These are phyloP conservation scores for Drosophila bocki DNA, from an alignment of 1,140 invertebrate genomes.

Conservation along the genomic window DNA sequence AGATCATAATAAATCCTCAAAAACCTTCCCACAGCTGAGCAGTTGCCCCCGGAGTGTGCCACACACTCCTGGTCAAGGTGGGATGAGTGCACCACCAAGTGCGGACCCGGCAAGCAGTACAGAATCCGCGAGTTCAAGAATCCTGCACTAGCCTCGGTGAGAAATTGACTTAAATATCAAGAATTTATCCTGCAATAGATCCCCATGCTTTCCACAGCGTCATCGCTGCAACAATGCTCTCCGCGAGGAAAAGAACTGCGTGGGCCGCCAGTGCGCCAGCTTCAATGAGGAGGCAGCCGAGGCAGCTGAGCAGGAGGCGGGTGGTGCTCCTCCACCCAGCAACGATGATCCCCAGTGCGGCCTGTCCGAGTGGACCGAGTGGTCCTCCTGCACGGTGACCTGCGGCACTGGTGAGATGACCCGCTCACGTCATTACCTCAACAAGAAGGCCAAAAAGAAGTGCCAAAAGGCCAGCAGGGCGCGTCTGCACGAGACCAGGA, in stretches of 20 bases:
- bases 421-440: conserved; percentile 69
- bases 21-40: conserved; percentile 49
- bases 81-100: conserved; percentile 92
- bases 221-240: conserved; percentile 86
- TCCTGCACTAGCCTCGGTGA: conserved; percentile 85
- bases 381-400: conserved; percentile 90
- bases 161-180: conserved; percentile 43
- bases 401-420: conserved; percentile 86
- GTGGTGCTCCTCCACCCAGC: conserved; percentile 1
- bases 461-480: conserved; percentile 77
- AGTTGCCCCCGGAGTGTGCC: conserved; percentile 87
- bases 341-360: conserved; percentile 87
- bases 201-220: conserved; percentile 20
- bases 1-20: too few relatives aligned
- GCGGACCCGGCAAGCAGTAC: conserved; percentile 90
- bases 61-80: conserved; percentile 91
- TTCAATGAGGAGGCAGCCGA: conserved; percentile 85
- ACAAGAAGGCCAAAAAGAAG: conserved; percentile 77
- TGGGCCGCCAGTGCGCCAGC: conserved; percentile 85
- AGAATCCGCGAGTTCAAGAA: conserved; percentile 88
- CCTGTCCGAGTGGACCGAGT: conserved; percentile 90
- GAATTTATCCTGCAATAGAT: too few relatives aligned
- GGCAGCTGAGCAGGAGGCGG: conserved; percentile 41
- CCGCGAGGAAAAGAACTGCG: conserved; percentile 86
- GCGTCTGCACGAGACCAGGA: conserved; percentile 60